Conservation (phyloP, 2,113 vertebrate genomes). For the Pterophyllum scalare region DNA sequence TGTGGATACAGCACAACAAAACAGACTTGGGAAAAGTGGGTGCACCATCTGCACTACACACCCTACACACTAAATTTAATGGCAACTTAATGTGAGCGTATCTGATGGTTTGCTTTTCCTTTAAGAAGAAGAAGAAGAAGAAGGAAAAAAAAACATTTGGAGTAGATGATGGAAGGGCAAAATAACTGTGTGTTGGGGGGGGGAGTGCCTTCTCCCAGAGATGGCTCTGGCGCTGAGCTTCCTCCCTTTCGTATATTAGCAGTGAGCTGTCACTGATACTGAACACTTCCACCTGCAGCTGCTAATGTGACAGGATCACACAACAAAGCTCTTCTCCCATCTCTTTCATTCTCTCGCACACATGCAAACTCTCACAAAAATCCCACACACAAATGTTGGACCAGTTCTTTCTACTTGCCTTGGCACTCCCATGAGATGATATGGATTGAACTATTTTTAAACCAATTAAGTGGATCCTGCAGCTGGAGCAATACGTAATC, state of each 20-base stretch:
- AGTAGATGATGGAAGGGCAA: constrained; percentile 26
- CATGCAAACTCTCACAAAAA: background rate
- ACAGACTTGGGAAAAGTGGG: background rate
- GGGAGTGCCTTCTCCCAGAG: constrained; percentile 43
- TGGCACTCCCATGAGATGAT: constrained; percentile 38
- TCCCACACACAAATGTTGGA: constrained; percentile 8
- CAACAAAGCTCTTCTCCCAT: constrained; percentile 29
- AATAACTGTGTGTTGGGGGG: constrained; percentile 26
- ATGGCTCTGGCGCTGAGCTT: constrained; percentile 27
- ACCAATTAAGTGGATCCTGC: constrained; percentile 61
- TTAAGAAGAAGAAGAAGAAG: background rate
- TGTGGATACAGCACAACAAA: background rate
- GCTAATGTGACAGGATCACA: constrained; percentile 40
- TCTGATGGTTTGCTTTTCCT: constrained; percentile 11
- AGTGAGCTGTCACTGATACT: constrained; percentile 47
- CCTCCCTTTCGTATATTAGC: constrained; percentile 26
- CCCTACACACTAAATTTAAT: background rate
- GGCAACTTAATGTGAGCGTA: background rate
- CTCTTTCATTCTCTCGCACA: constrained; percentile 16
- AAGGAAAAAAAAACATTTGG: background rate
- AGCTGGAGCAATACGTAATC: constrained; percentile 35
- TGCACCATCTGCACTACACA: background rate
- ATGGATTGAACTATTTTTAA: constrained; percentile 55
- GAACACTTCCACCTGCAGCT: constrained; percentile 53
- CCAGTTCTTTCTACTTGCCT: constrained; percentile 38